Base-by-base conservation (phyloP, 2,797 vertebrate species). In the Simalia tracyae region DNA sequence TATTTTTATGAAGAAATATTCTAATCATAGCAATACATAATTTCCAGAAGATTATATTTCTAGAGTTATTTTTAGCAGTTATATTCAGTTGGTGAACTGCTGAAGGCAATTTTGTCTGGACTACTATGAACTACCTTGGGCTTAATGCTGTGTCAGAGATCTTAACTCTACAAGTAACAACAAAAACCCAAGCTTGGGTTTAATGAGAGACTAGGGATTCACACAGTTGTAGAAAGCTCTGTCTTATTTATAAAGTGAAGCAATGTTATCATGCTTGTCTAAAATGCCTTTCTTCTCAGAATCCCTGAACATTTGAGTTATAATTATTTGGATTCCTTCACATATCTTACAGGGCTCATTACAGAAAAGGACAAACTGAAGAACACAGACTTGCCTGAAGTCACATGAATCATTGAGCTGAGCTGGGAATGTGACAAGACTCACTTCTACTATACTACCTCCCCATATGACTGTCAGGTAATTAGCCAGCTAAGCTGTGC, bases 271-370 rank as follows among this genome's bases (percentile, higher is more conserved):
- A 59, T 66, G 60, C 46, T 89, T 42, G 11, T 22, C 24, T 84
- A 91, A 93, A 84, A 85, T 90, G 66, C 88, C 90, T 93, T 91
- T 93, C 90, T 89, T 92, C 84, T 76, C 57, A n/a, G 64, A 89
- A 86, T 91, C 87, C 84, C 87, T 76, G 36, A 87, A 72, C 28
- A 87, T 60, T 91, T 89, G 64, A 89, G 72, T 91, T 60, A 28
- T 94, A 28, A 60, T 87, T 95, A 93, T 94, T 64, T 68, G 90
- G 64, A 81, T 92, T 61, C 17, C 85, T 81, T 28, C 89, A 88
- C 42, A 10, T 0, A 84, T 86, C 90, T 61, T 17, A 63, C 88
- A 90, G 84, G 93, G 26, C 42, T 93, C 88, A 88, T 66, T 76
- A 46, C 11, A 63, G 7, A 89, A 92, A 92, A 86, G 22, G 1